Evolutionary conservation across 2,113 vertebrate genomes (phyloP), one percentile per base, ranked within the genome.

Genomic region (Thinocorus orbignyianus): DNA sequence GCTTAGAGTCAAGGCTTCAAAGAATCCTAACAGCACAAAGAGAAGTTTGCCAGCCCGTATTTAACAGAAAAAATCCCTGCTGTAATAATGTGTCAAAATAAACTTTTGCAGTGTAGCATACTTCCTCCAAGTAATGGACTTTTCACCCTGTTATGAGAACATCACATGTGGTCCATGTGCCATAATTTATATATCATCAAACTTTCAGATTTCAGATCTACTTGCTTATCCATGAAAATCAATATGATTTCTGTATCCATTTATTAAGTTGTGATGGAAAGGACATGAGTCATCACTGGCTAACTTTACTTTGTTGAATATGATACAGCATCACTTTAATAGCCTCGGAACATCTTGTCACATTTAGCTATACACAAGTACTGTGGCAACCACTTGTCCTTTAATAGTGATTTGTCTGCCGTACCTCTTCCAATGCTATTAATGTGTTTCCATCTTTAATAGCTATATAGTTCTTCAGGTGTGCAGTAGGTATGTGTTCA

Each of bases 151-250:
- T 79, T 68, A 30, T 94, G 89, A 94, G 57, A 76, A 89, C 54
- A 91, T 95, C 78, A 66, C 54, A 90, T 0, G 0, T 73, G 57
- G 49, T 54, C 58, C 39, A 17, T 61, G 57, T 86, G 76, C 54
- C 57, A 54, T 70, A 88, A 87, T 87, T 90, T 82, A 82, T 88
- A 91, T 93, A 91, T 95, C 79, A 73, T 81, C 11, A 4, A 46
- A 35, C 88, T 93, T 95, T 93, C 58, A 94, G 49, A 83, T 94
- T 94, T 83, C 62, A 88, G 35, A 66, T 62, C 76, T 87, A 81
- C 62, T 88, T 68, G 17, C 81, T 72, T 93, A 42, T 81, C 91
- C 44, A 52, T 66, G 71, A 92, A 92, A 95, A 96, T 93, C 73
- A 76, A 82, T 94, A 72, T 54, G 68, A 69, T 42, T 91, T 94